A percentile compares a stretch with the other conserved stretches of the same genome.
phyloP scores from a whole-genome alignment of 2,888 invertebrate species.

The Seladonia tumulorum region DNA sequence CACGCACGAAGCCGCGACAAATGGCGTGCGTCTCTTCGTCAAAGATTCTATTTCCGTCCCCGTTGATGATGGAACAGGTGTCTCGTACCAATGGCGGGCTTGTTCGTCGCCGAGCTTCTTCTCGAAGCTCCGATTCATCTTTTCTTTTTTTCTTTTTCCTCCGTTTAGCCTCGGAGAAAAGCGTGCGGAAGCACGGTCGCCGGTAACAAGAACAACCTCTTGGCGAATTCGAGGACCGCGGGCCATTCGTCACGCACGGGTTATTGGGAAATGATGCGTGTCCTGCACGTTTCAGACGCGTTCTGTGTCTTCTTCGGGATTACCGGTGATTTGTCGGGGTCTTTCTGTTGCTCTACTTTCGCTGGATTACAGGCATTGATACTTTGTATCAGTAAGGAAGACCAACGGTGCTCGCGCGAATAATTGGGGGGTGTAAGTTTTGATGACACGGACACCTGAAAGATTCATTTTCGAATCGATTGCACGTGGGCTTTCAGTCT shows the following conservation, averaged over 20 bases:
- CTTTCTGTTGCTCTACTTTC: not conserved
- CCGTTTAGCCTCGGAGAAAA: not conserved
- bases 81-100: conserved; percentile 50
- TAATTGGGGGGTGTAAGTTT: not conserved
- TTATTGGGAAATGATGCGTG: conserved; percentile 39
- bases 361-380: conserved; percentile 8
- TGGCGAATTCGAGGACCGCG: conserved; percentile 8
- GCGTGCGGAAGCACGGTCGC: not conserved
- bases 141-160: conserved; percentile 24
- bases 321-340: not conserved
- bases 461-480: not conserved
- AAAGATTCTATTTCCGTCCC: conserved; percentile 65
- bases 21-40: conserved; percentile 70
- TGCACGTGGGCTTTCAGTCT: not conserved
- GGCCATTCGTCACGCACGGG: conserved; percentile 39
- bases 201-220: not conserved
- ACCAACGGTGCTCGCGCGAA: not conserved
- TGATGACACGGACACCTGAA: not conserved
- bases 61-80: conserved; percentile 63
- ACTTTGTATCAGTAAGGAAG: not conserved
- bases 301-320: conserved; percentile 15
- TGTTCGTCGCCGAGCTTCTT: conserved; percentile 29
- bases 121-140: conserved; percentile 14
- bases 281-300: not conserved
- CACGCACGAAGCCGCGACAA: conserved; percentile 66